Base-by-base conservation (phyloP, 1,140 invertebrate species). In the Cheumatopsyche charites region DNA sequence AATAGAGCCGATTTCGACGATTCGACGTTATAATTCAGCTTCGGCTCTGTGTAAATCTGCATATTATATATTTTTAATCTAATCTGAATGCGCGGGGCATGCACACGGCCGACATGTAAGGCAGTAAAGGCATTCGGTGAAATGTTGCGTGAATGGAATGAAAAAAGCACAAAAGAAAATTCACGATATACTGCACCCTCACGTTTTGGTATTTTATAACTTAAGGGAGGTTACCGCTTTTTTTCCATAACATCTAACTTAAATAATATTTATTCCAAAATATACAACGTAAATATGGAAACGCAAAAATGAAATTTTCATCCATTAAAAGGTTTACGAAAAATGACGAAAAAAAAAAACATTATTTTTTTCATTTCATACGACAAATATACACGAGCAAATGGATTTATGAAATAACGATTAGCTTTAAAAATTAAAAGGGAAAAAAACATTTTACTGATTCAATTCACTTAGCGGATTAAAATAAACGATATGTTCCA, bases 61-160 rank as follows among this genome's bases (percentile, higher is more conserved):
- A 63, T 63, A 63, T 42, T 58, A 63, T 42, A 21, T 1, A 29
- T 23, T 19, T 25, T 25, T 66, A 66, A 66, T 66, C 63, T 66
- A 45, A 66, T 66, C 17, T 29, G 13, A 66, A 66, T 25, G 63
- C 43, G 13, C 42, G 17, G 47, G 21, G 63, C 43, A 47, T 66
- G 63, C 63, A 66, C 17, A 42, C 43, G 26, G 36, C 19, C 11
- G 43, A 21, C 41, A 42, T 63, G 58, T 62, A 26, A 47, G 15
- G 41, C 45, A 47, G 62, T 43, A 45, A 21, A 62, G 47, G 52
- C 43, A 29, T 70, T 70, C 41, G 61, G 62, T 58, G 62, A 74
- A 74, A 74, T 71, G 73, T 70, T 71, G 73, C 69, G 68, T 74
- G 69, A 71, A 63, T 36, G 45, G 70, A 71, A 67, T 70, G 23